These are phyloP conservation scores for Larimichthys polyactis DNA, from an alignment of 2,113 vertebrate species.

Conservation along the genomic window DNA sequence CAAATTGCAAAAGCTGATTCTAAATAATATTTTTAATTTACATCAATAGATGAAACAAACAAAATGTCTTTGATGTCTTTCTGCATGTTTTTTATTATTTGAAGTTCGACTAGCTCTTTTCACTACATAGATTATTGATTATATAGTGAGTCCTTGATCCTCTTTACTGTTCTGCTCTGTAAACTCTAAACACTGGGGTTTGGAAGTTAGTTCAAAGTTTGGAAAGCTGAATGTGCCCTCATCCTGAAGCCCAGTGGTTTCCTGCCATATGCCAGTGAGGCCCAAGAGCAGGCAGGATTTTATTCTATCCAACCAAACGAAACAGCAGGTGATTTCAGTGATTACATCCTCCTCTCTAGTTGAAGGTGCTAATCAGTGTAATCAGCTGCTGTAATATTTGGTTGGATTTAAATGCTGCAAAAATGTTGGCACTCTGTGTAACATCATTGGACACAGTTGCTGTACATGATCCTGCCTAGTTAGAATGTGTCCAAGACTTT, in stretches of 20 bases:
- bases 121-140: neutral
- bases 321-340: slow-evolving; percentile 57
- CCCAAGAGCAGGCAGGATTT: slow-evolving; percentile 29
- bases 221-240: slow-evolving; percentile 2
- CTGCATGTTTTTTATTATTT: no score
- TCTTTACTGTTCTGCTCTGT: neutral
- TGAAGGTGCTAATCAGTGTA: slow-evolving; percentile 60
- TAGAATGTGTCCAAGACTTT: neutral
- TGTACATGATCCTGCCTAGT: slow-evolving; percentile 7
- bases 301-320: slow-evolving; percentile 44
- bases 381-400: slow-evolving; percentile 46
- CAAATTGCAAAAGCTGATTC: no score
- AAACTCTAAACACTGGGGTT: neutral
- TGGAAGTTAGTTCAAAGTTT: slow-evolving; percentile 10
- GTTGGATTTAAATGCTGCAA: slow-evolving; percentile 30
- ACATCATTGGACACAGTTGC: slow-evolving; percentile 22
- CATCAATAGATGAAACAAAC: no score
- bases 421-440: slow-evolving; percentile 22
- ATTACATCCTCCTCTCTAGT: slow-evolving; percentile 45
- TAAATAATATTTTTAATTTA: no score
- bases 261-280: slow-evolving; percentile 37
- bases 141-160: neutral
- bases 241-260: slow-evolving; percentile 14
- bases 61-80: no score
- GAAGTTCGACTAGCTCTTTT: neutral